Evolutionary conservation across 2,797 vertebrate species (phyloP).

Genomic region (Chromis chromis): DNA sequence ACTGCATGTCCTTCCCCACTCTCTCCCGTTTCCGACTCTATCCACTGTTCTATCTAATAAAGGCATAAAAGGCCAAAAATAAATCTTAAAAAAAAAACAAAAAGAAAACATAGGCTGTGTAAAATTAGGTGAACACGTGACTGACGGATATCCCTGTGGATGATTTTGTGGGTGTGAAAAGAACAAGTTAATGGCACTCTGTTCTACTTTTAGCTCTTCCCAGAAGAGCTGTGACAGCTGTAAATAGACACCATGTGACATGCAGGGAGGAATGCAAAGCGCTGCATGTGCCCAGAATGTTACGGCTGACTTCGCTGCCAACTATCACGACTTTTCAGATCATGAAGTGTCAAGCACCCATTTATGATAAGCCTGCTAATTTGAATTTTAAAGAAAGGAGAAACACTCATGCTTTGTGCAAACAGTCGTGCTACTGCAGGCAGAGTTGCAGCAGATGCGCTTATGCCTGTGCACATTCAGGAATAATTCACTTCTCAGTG

Average conservation of each 20-base stretch:
- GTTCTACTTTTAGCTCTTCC: conserved; percentile 66
- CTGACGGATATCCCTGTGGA: background rate
- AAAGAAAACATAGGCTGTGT: background rate
- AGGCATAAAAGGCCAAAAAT: no score
- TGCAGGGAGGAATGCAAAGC: background rate
- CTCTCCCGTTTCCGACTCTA: no score
- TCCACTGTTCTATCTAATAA: no score
- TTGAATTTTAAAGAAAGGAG: no score
- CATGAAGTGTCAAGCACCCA: background rate
- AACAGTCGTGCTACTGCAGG: background rate
- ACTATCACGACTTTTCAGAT: conserved; percentile 4
- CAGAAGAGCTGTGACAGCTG: conserved; percentile 59
- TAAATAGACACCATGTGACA: conserved; percentile 60
- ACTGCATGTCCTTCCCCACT: no score
- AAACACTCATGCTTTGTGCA: background rate
- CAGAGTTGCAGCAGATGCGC: background rate
- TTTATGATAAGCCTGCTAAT: background rate
- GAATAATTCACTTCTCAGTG: no score
- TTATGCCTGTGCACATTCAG: no score
- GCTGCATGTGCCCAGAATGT: background rate
- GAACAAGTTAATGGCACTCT: conserved; percentile 13
- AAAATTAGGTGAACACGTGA: no score
- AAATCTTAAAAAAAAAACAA: no score
- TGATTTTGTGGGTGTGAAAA: conserved; percentile 20
- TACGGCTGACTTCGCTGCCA: background rate